These are phyloP conservation scores for Plodia interpunctella DNA, from an alignment of 1,140 invertebrate genomes.

Conservation along the genomic window DNA sequence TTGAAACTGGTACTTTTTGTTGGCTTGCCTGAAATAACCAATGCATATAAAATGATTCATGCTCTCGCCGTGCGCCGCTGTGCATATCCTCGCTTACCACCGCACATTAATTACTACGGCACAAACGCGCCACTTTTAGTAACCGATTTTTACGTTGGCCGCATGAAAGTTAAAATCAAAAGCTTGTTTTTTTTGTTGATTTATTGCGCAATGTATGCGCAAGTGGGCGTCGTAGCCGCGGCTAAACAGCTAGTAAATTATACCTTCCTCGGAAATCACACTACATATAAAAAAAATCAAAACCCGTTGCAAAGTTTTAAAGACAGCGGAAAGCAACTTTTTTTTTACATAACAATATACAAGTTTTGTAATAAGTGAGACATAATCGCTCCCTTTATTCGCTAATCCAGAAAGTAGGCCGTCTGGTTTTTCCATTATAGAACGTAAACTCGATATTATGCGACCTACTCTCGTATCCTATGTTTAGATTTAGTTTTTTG, in stretches of 20 bases:
- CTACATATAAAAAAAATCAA: too few relatives aligned
- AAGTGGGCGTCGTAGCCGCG: too few relatives aligned
- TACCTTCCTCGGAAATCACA: too few relatives aligned
- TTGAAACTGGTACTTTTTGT: slow-evolving; percentile 29
- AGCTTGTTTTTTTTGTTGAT: too few relatives aligned
- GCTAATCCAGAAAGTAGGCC: not conserved
- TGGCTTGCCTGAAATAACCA: slow-evolving; percentile 43
- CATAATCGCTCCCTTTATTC: too few relatives aligned
- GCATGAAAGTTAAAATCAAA: too few relatives aligned
- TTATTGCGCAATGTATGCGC: too few relatives aligned
- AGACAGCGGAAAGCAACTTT: too few relatives aligned
- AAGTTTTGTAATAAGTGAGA: too few relatives aligned
- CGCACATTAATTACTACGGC: slow-evolving; percentile 43
- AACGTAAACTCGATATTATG: slow-evolving; percentile 16
- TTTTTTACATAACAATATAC: too few relatives aligned
- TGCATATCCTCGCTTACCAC: slow-evolving; percentile 24
- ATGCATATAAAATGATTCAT: slow-evolving; percentile 60
- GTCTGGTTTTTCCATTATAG: not conserved
- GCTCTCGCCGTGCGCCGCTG: slow-evolving; percentile 30
- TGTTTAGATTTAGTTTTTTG: slow-evolving; percentile 10
- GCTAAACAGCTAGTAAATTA: too few relatives aligned
- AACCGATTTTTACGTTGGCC: not conserved
- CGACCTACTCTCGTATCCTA: slow-evolving; percentile 2
- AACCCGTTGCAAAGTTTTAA: too few relatives aligned
- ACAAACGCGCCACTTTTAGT: slow-evolving; percentile 7